Evolutionary conservation across 2,888 invertebrate genomes (phyloP).

Genomic region (Stenolophus ochropezus): DNA sequence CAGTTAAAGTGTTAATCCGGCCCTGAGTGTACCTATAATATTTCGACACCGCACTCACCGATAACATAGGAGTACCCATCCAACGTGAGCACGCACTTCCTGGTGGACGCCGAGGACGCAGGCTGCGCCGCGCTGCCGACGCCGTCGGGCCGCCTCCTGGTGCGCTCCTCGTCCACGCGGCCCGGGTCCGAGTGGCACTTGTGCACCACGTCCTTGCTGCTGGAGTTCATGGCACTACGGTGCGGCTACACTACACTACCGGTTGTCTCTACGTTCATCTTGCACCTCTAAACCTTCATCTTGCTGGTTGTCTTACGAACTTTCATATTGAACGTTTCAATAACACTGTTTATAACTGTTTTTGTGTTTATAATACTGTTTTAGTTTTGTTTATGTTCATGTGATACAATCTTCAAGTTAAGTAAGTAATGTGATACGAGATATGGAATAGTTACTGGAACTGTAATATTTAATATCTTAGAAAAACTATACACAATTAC

Average conservation of each 20-base stretch:
- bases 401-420: no score
- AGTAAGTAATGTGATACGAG: no score
- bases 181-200: conserved; percentile 82
- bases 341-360: no score
- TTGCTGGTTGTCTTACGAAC: neutral
- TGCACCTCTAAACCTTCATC: neutral
- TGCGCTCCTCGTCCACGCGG: conserved; percentile 71
- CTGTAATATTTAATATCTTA: no score
- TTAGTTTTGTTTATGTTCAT: no score
- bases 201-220: conserved; percentile 78
- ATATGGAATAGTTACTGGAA: no score
- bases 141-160: conserved; percentile 57
- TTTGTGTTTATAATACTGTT: no score
- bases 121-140: conserved; percentile 64
- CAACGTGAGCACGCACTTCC: conserved; percentile 88
- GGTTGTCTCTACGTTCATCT: neutral
- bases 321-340: neutral
- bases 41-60: conserved; percentile 80
- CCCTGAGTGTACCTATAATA: no score
- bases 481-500: no score
- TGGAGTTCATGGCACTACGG: conserved; percentile 29
- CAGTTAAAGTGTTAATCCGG: no score
- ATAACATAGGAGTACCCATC: conserved; percentile 93
- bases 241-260: neutral
- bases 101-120: conserved; percentile 74